Conservation (phyloP, 2,888 invertebrate genomes). For the Myopa testacea region DNA sequence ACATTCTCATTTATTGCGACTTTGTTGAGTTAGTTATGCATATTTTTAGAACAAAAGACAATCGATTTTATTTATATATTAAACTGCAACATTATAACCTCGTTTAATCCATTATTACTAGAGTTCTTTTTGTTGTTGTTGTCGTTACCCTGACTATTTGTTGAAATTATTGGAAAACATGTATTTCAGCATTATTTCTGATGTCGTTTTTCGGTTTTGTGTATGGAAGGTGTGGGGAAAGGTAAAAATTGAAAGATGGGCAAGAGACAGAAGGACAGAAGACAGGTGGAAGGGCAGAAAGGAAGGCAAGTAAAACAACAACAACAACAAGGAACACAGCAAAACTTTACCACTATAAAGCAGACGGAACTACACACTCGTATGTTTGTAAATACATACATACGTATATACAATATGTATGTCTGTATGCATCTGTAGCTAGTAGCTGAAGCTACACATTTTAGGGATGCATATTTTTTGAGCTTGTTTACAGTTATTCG, state of each 20-base stretch:
- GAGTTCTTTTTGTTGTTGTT: constrained; percentile 11
- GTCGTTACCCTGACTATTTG: constrained; percentile 19
- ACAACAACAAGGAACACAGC: too few species aligned
- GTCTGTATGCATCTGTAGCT: neutral
- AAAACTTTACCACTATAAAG: neutral
- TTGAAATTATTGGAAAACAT: constrained; percentile 27
- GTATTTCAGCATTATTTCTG: neutral
- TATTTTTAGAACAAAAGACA: neutral
- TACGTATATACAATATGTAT: too few species aligned
- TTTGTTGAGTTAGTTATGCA: neutral
- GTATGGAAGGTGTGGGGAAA: neutral
- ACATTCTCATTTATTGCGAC: neutral
- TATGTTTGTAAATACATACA: neutral
- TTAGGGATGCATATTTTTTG: neutral
- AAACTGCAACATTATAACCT: constrained; percentile 34
- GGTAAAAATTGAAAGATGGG: neutral
- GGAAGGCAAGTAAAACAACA: too few species aligned
- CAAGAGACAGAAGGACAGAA: too few species aligned
- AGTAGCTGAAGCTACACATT: neutral
- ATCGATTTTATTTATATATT: constrained; percentile 32
- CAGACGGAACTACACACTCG: neutral
- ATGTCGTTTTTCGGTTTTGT: constrained; percentile 3
- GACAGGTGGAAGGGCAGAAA: too few species aligned
- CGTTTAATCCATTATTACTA: constrained; percentile 27
- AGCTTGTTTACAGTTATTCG: constrained; percentile 6